Conservation (phyloP, 2,888 invertebrate genomes). For the Cheilosia scutellata region DNA sequence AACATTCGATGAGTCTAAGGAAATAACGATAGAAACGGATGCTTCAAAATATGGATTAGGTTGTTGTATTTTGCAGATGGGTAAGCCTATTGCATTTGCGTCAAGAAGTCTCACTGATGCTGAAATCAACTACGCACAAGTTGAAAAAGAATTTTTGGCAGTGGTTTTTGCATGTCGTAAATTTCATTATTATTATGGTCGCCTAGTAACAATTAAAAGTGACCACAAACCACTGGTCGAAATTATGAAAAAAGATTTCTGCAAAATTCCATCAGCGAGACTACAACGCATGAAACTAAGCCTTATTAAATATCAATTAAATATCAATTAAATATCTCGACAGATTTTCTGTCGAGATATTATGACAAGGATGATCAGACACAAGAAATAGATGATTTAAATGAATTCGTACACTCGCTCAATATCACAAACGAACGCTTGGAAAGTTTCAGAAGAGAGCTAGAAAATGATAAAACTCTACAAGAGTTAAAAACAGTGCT, state of each 20-base stretch:
- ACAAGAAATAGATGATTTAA: slow-evolving; percentile 61
- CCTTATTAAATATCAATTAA: slow-evolving; percentile 77
- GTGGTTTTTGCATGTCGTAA: slow-evolving; percentile 77
- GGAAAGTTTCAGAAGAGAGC: slow-evolving; percentile 22
- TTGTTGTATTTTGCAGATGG: slow-evolving; percentile 79
- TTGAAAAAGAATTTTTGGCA: slow-evolving; percentile 82
- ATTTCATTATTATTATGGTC: background rate
- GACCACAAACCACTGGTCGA: slow-evolving; percentile 80
- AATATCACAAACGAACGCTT: slow-evolving; percentile 67
- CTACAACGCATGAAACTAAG: slow-evolving; percentile 78
- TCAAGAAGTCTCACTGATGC: slow-evolving; percentile 78
- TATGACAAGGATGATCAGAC: slow-evolving; percentile 19
- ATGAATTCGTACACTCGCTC: slow-evolving; percentile 60
- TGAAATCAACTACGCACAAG: slow-evolving; percentile 80
- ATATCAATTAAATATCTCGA: too few species aligned
- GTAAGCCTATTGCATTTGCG: slow-evolving; percentile 79
- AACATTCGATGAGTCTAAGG: slow-evolving; percentile 71
- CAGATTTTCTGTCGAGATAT: slow-evolving; percentile 64
- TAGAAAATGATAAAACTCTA: slow-evolving; percentile 26
- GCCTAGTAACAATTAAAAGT: slow-evolving; percentile 59
- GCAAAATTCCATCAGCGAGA: slow-evolving; percentile 77
- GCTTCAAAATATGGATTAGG: slow-evolving; percentile 78
- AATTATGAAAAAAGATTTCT: slow-evolving; percentile 78
- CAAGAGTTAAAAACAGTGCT: slow-evolving; percentile 5
- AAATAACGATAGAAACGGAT: slow-evolving; percentile 79